Base-by-base conservation (phyloP, 2,888 invertebrate species). In the Drosophila mettleri region DNA sequence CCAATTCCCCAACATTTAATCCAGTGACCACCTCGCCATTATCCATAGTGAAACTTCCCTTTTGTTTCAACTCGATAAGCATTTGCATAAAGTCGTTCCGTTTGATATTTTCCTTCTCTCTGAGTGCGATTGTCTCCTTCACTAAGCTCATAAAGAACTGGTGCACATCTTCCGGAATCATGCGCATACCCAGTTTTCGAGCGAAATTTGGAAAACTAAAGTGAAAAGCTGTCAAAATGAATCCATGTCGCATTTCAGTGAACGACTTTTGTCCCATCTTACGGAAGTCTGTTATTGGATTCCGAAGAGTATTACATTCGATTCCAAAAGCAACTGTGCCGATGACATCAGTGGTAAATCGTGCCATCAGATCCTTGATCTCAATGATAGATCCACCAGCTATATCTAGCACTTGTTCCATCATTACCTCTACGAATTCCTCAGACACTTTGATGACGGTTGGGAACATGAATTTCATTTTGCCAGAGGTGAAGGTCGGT, bases 51-150 rank as follows among this genome's bases (percentile, higher is more conserved):
- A 76, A 49, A 9, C 64, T 48, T 6, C 86, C 88, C 10, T 86
- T 85, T 7, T 88, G 74, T 70, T 91, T 92, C 59, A 92, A 66
- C 55, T 93, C 92, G 9, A 93, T 89, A 59, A 93, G 80, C 48
- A 93, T 75, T 39, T 93, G 93, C 70, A 94, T 89, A 62, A 93
- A 94, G 74, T 94, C 93, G 41, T 93, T 93, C 10, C 93, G 69
- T 73, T 90, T 74, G 24, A 91, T 65, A 12, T 90, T 83, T 52
- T 88, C 83, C 66, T 89, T 62, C 55, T 93, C 92, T 18, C 93
- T 82, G 24, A 90, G 83, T 2, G 88, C 85, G 0, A 93, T 89
- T 0, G 92, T 92, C 3, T 92, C 91, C 3, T 85, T 72, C 0
- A 93, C 92, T 38, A 92, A 74, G 10, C 87, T 78, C 81, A 90